These are phyloP conservation scores for Drosophila subpulchrella DNA, from an alignment of 1,140 invertebrate species.

Conservation along the genomic window DNA sequence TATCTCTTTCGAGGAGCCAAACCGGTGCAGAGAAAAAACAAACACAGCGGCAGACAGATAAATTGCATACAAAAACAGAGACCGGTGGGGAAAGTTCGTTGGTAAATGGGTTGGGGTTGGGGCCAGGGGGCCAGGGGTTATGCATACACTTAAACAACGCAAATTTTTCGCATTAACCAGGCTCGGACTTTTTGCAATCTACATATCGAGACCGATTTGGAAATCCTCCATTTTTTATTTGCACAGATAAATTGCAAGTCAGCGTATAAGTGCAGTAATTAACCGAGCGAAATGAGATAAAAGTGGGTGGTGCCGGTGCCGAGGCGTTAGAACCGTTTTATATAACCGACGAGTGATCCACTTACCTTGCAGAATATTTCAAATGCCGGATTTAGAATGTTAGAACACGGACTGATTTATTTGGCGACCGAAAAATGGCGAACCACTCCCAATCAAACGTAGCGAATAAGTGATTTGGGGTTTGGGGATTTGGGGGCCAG, in stretches of 20 bases:
- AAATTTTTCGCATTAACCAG: constrained; percentile 60
- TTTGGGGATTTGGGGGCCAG: constrained; percentile 14
- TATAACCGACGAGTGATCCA: constrained; percentile 18
- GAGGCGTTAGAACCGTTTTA: constrained; percentile 11
- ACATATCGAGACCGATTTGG: constrained; percentile 8
- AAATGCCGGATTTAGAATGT: constrained; percentile 33
- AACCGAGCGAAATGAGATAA: constrained; percentile 10
- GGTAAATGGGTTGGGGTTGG: constrained; percentile 29
- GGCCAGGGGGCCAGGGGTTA: constrained; percentile 29
- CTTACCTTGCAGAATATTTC: constrained; percentile 62
- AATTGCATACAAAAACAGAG: constrained; percentile 68
- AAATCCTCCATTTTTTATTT: constrained; percentile 35
- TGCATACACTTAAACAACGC: constrained; percentile 42
- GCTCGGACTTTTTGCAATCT: constrained; percentile 39
- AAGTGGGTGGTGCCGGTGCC: neutral
- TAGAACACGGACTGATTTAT: constrained; percentile 29
- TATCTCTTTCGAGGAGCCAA: constrained; percentile 34
- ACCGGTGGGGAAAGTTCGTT: constrained; percentile 67
- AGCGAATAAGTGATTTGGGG: constrained; percentile 55
- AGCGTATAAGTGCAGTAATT: constrained; percentile 29
- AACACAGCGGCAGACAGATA: constrained; percentile 44
- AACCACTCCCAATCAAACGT: constrained; percentile 68
- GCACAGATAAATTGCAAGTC: constrained; percentile 45
- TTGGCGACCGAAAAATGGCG: constrained; percentile 47
- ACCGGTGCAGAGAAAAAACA: constrained; percentile 51